Evolutionary conservation across 1,140 invertebrate genomes (phyloP).

Genomic region (Drosophila guanche): DNA sequence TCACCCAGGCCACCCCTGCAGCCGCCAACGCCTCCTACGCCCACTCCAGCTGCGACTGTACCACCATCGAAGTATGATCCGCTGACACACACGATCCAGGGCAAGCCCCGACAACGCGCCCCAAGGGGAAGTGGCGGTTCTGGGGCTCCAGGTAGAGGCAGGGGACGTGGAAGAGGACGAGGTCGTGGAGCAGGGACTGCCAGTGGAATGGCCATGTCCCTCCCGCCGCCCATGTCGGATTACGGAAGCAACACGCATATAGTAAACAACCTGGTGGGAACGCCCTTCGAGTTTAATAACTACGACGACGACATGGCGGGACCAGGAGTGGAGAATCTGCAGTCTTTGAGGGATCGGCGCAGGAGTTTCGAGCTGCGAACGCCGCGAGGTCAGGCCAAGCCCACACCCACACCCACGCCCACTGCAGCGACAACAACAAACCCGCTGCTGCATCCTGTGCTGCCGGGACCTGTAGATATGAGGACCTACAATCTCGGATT

Average conservation of each 20-base stretch:
- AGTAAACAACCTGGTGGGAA: slow-evolving; percentile 90
- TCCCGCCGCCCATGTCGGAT: slow-evolving; percentile 77
- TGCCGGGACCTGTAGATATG: slow-evolving; percentile 94
- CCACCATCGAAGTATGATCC: slow-evolving; percentile 67
- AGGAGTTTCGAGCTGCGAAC: slow-evolving; percentile 85
- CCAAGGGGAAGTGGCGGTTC: slow-evolving; percentile 84
- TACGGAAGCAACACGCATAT: slow-evolving; percentile 78
- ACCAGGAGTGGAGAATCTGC: slow-evolving; percentile 90
- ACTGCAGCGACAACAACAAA: slow-evolving; percentile 12
- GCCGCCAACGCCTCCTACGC: slow-evolving; percentile 37
- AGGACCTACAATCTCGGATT: slow-evolving; percentile 89
- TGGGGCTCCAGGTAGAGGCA: slow-evolving; percentile 50
- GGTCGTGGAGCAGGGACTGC: slow-evolving; percentile 55
- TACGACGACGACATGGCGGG: slow-evolving; percentile 91
- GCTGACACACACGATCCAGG: slow-evolving; percentile 72
- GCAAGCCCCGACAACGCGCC: slow-evolving; percentile 84
- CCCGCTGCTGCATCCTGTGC: slow-evolving; percentile 84
- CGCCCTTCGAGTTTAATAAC: slow-evolving; percentile 93
- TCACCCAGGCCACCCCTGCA: slow-evolving; percentile 86
- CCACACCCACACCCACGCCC: slow-evolving; percentile 8
- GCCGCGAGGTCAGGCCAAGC: slow-evolving; percentile 49
- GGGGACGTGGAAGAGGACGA: slow-evolving; percentile 89
- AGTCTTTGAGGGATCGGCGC: slow-evolving; percentile 91
- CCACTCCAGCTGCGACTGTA: slow-evolving; percentile 45
- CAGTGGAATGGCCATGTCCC: slow-evolving; percentile 53